These are phyloP conservation scores for Drosophila pachea DNA, from an alignment of 1,140 invertebrate species.

Conservation along the genomic window DNA sequence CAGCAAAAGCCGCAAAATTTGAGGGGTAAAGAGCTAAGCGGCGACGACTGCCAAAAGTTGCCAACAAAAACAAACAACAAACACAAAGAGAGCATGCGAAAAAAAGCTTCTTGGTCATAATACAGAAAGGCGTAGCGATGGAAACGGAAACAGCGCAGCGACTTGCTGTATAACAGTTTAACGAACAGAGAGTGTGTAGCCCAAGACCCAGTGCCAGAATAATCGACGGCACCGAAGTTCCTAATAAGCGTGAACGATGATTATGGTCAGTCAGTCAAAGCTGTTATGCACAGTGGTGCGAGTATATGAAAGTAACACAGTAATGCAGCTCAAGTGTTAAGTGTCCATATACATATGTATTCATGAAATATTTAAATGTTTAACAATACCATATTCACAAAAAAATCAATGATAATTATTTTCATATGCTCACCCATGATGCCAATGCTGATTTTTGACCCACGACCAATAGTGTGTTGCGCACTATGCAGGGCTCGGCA, in stretches of 20 bases:
- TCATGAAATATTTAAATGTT: too few species aligned
- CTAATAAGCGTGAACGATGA: slow-evolving; percentile 45
- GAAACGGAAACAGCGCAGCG: slow-evolving; percentile 18
- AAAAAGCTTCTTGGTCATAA: slow-evolving; percentile 44
- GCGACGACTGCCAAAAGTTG: slow-evolving; percentile 30
- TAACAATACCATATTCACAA: too few species aligned
- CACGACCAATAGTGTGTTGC: background rate
- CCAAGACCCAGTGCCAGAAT: slow-evolving; percentile 12
- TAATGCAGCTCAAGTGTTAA: too few species aligned
- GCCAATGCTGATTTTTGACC: background rate
- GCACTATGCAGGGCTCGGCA: slow-evolving; percentile 18
- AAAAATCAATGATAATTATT: too few species aligned
- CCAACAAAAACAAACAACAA: slow-evolving; percentile 48
- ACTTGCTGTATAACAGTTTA: slow-evolving; percentile 60
- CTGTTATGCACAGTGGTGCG: slow-evolving; percentile 10
- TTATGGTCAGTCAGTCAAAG: slow-evolving; percentile 22
- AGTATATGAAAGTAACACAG: background rate
- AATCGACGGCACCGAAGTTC: slow-evolving; percentile 14
- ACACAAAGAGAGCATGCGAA: slow-evolving; percentile 43
- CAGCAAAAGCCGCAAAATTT: slow-evolving; percentile 40
- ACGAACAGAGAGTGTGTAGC: slow-evolving; percentile 11
- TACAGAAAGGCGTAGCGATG: slow-evolving; percentile 25
- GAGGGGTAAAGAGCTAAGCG: slow-evolving; percentile 17
- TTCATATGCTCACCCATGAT: too few species aligned
- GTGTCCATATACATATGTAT: too few species aligned